Base-by-base conservation (phyloP, 2,113 vertebrate genomes). In the Percopsis transmontana region DNA sequence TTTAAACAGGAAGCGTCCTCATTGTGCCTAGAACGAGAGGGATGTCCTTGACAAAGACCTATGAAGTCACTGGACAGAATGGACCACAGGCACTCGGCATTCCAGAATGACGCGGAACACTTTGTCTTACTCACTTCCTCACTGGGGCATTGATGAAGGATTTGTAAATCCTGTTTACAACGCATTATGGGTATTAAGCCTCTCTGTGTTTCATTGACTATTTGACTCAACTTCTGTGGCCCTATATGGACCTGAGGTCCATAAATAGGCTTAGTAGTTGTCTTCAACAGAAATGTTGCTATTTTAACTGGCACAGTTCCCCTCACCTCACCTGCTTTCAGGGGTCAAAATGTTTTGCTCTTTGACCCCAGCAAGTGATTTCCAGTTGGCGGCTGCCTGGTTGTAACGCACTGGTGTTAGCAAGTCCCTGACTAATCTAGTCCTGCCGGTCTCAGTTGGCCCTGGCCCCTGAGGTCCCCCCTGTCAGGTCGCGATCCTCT, bases 1-100 rank as follows among this genome's bases (percentile, higher is more conserved):
- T 90, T 86, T 76, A 91, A 92, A 92, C 92, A 93, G 92, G 92
- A 93, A 90, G 81, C 77, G 56, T 50, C 72, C 81, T 92, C 88
- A 92, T 93, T 93, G 91, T 92, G 80, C 87, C 85, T 90, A 14
- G 82, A 89, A 82, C 75, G 88, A 86, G 73, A 80, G 85, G 88
- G 90, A 91, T 90, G 90, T 92, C 91, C 92, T 92, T 90, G 70
- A 90, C 82, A 89, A 89, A 80, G 76, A 89, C 84, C 66, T 82
- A 87, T 91, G 90, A 91, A 68, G 88, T 91, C 90, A 92, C 64
- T 40, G 79, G 63, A 60, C 24, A 64, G 70, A 78, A 61, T 16
- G 59, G 83, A 81, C 80, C 71, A 68, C 19, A 15, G 47, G 27
- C 7, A 10, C 40, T 13, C 58, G 61, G 61, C 70, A 58, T 44